Evolutionary conservation across 1,140 invertebrate species (phyloP).

Genomic region (Ganaspis sp.): DNA sequence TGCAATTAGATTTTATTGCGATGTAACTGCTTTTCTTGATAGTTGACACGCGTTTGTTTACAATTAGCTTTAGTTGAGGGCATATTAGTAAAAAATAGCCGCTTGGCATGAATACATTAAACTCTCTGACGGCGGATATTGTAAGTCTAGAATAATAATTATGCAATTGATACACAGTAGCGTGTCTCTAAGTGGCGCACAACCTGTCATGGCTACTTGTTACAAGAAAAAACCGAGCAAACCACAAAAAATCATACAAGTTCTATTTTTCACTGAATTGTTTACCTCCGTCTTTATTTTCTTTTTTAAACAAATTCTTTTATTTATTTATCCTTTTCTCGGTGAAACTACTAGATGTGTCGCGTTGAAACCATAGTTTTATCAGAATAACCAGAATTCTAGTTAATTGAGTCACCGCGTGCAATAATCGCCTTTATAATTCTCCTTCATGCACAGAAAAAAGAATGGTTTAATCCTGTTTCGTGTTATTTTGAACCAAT

Average conservation of each 20-base stretch:
- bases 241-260: constrained; percentile 1
- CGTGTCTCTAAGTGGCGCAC: background rate
- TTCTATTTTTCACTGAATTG: background rate
- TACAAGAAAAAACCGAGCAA: background rate
- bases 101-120: constrained; percentile 9
- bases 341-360: too few species aligned
- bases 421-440: too few species aligned
- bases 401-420: too few species aligned
- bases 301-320: background rate
- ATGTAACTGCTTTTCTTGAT: background rate
- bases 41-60: background rate
- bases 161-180: constrained; percentile 13
- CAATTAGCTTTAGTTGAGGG: background rate
- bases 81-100: background rate
- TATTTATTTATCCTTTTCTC: too few species aligned
- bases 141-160: constrained; percentile 14
- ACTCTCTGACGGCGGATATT: constrained; percentile 4
- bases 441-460: too few species aligned
- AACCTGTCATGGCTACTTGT: background rate
- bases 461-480: too few species aligned
- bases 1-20: background rate
- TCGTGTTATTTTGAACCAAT: too few species aligned
- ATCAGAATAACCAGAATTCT: too few species aligned
- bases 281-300: background rate
- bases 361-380: too few species aligned